Evolutionary conservation across 1,140 invertebrate species (phyloP).

Genomic region (Drosophila subpulchrella): DNA sequence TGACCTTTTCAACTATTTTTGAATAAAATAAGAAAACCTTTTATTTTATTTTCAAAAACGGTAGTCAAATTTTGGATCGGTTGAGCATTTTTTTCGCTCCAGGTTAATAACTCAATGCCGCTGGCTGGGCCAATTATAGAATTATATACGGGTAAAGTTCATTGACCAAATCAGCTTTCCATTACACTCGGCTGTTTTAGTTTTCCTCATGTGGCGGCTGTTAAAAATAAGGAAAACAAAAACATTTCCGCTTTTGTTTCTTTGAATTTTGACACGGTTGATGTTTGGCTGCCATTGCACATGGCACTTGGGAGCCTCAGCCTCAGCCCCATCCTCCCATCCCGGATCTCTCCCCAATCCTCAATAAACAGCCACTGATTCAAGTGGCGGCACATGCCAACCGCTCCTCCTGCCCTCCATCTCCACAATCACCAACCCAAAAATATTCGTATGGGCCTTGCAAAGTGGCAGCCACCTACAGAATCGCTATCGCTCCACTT

Average conservation of each 20-base stretch:
- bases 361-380: slow-evolving; percentile 49
- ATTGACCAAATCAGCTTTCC: slow-evolving; percentile 69
- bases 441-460: slow-evolving; percentile 18
- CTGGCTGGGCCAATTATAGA: slow-evolving; percentile 32
- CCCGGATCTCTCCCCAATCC: neutral
- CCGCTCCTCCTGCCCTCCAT: slow-evolving; percentile 1
- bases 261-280: slow-evolving; percentile 77
- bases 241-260: slow-evolving; percentile 82
- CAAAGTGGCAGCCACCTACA: slow-evolving; percentile 76
- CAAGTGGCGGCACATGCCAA: slow-evolving; percentile 75
- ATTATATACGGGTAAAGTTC: slow-evolving; percentile 44
- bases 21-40: no score
- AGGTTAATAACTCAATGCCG: slow-evolving; percentile 30
- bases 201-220: slow-evolving; percentile 57
- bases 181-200: slow-evolving; percentile 62
- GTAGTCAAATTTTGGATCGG: neutral
- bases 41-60: no score
- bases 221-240: slow-evolving; percentile 78
- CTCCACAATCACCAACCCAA: neutral
- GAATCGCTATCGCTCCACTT: slow-evolving; percentile 63
- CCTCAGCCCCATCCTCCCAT: neutral
- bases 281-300: slow-evolving; percentile 47
- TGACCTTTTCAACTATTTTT: no score
- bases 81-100: slow-evolving; percentile 2
- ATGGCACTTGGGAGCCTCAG: slow-evolving; percentile 25